These are phyloP conservation scores for Galeopterus variegatus DNA, from an alignment of 2,113 vertebrate genomes.

Conservation along the genomic window DNA sequence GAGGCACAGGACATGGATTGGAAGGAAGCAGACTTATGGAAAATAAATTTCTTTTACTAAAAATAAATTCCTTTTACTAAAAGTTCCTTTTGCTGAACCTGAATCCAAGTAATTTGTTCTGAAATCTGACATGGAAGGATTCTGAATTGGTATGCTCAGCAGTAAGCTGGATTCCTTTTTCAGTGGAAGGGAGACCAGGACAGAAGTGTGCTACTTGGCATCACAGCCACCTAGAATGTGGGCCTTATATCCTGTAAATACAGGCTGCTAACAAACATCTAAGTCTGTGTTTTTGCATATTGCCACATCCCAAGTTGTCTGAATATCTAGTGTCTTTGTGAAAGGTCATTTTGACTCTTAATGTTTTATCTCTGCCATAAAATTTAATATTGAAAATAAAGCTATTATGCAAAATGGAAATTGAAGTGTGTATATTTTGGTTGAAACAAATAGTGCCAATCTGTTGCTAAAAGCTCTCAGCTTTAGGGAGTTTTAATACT, in stretches of 20 bases:
- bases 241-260: not conserved
- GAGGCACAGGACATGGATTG: not conserved
- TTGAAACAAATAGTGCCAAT: not conserved
- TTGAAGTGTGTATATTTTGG: not conserved
- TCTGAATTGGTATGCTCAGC: not conserved
- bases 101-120: not conserved
- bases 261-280: not conserved
- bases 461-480: not conserved
- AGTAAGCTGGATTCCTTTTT: not conserved
- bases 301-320: not conserved
- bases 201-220: not conserved
- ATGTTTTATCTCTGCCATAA: conserved; percentile 11
- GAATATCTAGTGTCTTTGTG: not conserved
- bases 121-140: not conserved
- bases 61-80: not conserved
- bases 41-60: conserved; percentile 26
- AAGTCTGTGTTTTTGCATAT: not conserved
- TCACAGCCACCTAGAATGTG: not conserved
- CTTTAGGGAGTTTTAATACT: not conserved
- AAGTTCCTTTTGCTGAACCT: not conserved
- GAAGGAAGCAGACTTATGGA: not conserved
- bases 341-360: conserved; percentile 29
- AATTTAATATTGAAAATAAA: conserved; percentile 42
- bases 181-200: not conserved
- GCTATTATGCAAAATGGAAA: not conserved